phyloP scores from a whole-genome alignment of 1,140 invertebrate species.

The Kradibia gibbosae region DNA sequence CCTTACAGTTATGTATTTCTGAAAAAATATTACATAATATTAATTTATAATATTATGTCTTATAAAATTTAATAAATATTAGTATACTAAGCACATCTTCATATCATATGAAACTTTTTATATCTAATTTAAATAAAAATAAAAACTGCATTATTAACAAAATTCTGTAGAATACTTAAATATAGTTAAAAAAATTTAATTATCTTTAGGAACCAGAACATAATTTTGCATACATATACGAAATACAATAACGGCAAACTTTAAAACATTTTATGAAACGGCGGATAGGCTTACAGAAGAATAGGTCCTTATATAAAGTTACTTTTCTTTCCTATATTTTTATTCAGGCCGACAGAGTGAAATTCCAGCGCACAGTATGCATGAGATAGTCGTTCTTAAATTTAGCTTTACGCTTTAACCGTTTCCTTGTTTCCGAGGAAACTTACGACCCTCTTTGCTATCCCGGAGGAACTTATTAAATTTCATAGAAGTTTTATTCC shows the following conservation, averaged over 20 bases:
- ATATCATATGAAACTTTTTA: neutral
- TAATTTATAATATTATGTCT: too few relatives aligned
- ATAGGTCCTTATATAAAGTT: slow-evolving; percentile 40
- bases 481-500: slow-evolving; percentile 69
- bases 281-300: slow-evolving; percentile 46
- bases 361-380: slow-evolving; percentile 39
- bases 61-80: neutral
- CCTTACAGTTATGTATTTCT: neutral
- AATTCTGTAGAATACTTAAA: neutral
- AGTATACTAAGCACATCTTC: too few relatives aligned
- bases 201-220: neutral
- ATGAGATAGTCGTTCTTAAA: slow-evolving; percentile 63
- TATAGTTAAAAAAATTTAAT: slow-evolving; percentile 11
- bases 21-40: too few relatives aligned
- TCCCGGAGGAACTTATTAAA: slow-evolving; percentile 67
- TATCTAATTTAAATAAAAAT: neutral
- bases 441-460: slow-evolving; percentile 59
- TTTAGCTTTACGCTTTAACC: slow-evolving; percentile 55
- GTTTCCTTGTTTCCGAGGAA: slow-evolving; percentile 61
- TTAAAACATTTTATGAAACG: slow-evolving; percentile 37
- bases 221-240: neutral
- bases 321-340: neutral
- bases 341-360: neutral
- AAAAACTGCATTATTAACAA: neutral
- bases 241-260: neutral